Evolutionary conservation across 2,113 vertebrate species (phyloP).

Genomic region (Crotalus viridis): DNA sequence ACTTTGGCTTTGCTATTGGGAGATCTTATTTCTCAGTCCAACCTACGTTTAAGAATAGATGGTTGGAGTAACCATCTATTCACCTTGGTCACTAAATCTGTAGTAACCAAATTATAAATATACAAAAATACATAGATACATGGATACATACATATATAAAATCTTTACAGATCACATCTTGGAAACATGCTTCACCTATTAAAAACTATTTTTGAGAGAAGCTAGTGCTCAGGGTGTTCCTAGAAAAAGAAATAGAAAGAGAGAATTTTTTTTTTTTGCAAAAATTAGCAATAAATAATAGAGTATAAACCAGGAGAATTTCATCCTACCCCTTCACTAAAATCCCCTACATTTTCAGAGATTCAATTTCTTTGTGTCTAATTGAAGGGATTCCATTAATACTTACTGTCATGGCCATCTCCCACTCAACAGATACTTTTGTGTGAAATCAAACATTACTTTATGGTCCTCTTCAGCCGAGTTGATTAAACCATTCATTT

Average conservation of each 20-base stretch:
- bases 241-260: background rate
- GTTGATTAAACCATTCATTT: constrained; percentile 80
- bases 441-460: constrained; percentile 71
- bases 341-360: constrained; percentile 20
- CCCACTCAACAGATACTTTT: constrained; percentile 45
- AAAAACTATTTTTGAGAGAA: background rate
- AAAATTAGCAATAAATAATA: constrained; percentile 29
- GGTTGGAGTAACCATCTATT: background rate
- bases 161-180: background rate
- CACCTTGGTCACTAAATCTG: background rate
- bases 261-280: background rate
- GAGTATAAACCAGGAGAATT: constrained; percentile 42
- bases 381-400: constrained; percentile 6
- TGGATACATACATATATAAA: background rate
- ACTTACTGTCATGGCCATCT: constrained; percentile 29
- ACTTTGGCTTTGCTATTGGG: background rate
- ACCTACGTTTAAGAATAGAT: background rate
- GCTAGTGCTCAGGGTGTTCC: background rate
- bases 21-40: background rate
- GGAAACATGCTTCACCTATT: background rate
- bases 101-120: background rate
- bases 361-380: constrained; percentile 12
- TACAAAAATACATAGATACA: background rate
- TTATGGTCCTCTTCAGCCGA: constrained; percentile 59
- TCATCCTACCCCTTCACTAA: constrained; percentile 22